Base-by-base conservation (phyloP, 2,113 vertebrate genomes). In the Centrocercus urophasianus region DNA sequence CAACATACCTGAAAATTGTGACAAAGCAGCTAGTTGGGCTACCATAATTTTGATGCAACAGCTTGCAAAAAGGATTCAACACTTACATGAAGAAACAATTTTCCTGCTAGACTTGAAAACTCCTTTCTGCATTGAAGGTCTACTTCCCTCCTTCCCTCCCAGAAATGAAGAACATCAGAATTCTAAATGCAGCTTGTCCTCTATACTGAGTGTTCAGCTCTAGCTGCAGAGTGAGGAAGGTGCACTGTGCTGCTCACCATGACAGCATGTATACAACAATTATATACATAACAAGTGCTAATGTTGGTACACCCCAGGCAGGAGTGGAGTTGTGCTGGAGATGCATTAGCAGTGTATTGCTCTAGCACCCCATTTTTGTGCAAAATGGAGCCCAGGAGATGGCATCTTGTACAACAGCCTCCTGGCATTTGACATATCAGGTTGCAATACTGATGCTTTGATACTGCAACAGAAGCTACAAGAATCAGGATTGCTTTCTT, bases 321-420 rank as follows among this genome's bases (percentile, higher is more conserved):
- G 34, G 24, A 65, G 38, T 27, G 19, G n/a, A 48, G 27, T 13
- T 0, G 0, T 13, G 25, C 60, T 17, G 19, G 30, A 83, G 50
- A 16, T 7, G 43, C 17, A 22, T 48, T 32, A 40, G 11, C 4
- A n/a, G 11, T 2, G 17, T 14, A 17, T 19, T 2, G 0, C 27
- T 32, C 42, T 43, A 21, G 38, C 1, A 0, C 25, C 6, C 34
- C 24, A 7, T 3, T 40, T 60, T 70, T 47, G 27, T 20, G 65
- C 27, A 27, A 87, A 79, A 75, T 30, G 42, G 0, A 65, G 20
- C 15, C 20, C 34, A 20, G 24, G 11, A 83, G 40, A 45, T 4
- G 34, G 50, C 43, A 47, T 14, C 28, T 34, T 57, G n/a, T 63
- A 43, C 24, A 80, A 38, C 52, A 61, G 6, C 6, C 24, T 54